A percentile compares a stretch with the other conserved stretches of the same genome.
These are phyloP conservation scores for Argya squamiceps DNA, from an alignment of 2,797 vertebrate species.

Conservation along the genomic window DNA sequence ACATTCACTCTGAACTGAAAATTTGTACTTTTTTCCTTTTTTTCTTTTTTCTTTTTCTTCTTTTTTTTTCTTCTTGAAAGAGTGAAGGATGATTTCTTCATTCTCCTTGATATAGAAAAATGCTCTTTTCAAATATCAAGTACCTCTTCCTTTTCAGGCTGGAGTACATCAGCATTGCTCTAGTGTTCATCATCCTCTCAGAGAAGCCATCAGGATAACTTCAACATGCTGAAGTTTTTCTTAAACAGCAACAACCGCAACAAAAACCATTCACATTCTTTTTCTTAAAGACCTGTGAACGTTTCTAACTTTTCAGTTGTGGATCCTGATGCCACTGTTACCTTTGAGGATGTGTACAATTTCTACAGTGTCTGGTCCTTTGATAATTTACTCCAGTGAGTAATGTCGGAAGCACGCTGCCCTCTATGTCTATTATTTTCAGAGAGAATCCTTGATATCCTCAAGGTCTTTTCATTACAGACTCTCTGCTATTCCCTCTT, in stretches of 20 bases:
- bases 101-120: neutral
- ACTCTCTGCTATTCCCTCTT: neutral
- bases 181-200: neutral
- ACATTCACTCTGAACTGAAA: neutral
- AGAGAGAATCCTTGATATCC: neutral
- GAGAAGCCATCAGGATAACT: neutral
- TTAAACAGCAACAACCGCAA: neutral
- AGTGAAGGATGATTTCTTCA: neutral
- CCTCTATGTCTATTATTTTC: neutral
- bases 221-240: neutral
- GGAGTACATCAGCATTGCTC: neutral
- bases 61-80: neutral
- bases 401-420: neutral
- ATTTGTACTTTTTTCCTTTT: accelerated
- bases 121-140: neutral
- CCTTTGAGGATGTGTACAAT: neutral
- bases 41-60: too few relatives aligned
- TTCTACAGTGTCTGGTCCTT: neutral
- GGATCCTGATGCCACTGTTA: neutral
- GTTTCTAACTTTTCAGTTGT: neutral
- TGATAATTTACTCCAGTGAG: neutral
- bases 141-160: neutral
- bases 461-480: neutral
- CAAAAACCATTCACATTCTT: accelerated
- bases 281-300: neutral